These are phyloP conservation scores for Empis livida DNA, from an alignment of 2,888 invertebrate species.

Conservation along the genomic window DNA sequence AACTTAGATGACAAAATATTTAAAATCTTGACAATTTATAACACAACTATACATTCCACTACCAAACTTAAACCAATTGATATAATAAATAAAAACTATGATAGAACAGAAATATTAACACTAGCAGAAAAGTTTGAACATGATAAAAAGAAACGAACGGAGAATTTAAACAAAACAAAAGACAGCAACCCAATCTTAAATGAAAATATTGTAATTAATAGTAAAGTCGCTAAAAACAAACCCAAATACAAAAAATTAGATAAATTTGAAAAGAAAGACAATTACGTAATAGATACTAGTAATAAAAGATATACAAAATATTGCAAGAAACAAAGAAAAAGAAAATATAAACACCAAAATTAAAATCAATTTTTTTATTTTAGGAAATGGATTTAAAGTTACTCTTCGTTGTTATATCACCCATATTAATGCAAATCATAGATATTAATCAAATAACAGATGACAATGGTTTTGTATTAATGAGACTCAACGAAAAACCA, in stretches of 20 bases:
- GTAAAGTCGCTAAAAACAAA: neutral
- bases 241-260: neutral
- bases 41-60: neutral
- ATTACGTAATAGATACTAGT: conserved; percentile 1
- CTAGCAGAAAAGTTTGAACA: neutral
- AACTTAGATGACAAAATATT: no score
- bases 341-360: no score
- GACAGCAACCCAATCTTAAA: neutral
- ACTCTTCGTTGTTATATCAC: no score
- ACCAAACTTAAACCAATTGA: conserved; percentile 1
- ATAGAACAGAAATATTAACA: neutral
- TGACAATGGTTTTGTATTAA: neutral
- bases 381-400: no score
- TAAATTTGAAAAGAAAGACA: no score
- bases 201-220: neutral
- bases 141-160: neutral
- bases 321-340: no score
- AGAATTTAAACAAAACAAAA: neutral
- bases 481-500: neutral
- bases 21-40: no score
- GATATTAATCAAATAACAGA: no score
- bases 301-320: no score
- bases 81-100: neutral
- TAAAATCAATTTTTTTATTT: no score
- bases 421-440: no score